A percentile compares a stretch with the other conserved stretches of the same genome.
Conservation (phyloP, 2,797 vertebrate species). For the Enteromius thamalakanensis region DNA sequence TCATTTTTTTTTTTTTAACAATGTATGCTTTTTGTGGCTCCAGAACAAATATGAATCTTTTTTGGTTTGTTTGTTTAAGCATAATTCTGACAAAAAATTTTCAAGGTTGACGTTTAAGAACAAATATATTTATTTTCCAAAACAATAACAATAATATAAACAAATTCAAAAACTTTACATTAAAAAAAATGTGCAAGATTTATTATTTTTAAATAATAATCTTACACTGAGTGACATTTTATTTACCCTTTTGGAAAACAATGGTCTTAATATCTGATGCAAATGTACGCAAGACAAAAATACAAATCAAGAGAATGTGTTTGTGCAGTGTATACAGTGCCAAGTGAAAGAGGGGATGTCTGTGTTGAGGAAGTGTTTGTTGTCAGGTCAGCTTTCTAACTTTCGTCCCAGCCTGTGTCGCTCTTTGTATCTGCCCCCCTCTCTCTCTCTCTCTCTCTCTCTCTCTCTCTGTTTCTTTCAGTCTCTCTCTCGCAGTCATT, state of each 20-base stretch:
- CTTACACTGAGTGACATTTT: neutral
- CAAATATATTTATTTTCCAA: neutral
- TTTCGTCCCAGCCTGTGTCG: constrained; percentile 23
- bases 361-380: constrained; percentile 62
- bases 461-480: constrained; percentile 21
- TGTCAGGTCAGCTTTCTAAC: constrained; percentile 58
- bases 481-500: constrained; percentile 61
- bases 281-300: constrained; percentile 21
- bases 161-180: neutral
- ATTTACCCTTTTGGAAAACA: neutral
- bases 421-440: constrained; percentile 38
- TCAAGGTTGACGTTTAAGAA: neutral
- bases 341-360: constrained; percentile 61
- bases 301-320: constrained; percentile 1
- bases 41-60: neutral
- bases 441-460: constrained; percentile 33
- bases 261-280: neutral
- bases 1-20: neutral
- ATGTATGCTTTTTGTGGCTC: neutral
- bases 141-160: neutral
- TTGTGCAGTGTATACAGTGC: constrained; percentile 50
- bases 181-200: neutral
- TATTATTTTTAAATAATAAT: neutral
- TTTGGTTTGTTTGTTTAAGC: neutral
- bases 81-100: neutral